phyloP scores from a whole-genome alignment of 2,888 invertebrate genomes.

The Polietes domitor region DNA sequence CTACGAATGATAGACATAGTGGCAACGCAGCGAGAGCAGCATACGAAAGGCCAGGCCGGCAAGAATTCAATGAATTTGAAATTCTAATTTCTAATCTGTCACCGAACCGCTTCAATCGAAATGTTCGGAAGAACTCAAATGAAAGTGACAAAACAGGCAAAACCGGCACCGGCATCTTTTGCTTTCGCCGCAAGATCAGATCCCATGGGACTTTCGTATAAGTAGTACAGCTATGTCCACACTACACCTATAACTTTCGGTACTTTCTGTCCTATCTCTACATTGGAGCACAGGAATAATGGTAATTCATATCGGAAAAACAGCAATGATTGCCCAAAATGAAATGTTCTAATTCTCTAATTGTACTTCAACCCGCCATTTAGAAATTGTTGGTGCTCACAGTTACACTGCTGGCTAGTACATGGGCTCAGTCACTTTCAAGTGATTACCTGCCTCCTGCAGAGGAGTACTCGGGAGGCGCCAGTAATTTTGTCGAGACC shows the following conservation, averaged over 20 bases:
- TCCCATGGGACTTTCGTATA: slow-evolving; percentile 23
- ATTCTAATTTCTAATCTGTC: not conserved
- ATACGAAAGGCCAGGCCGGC: not conserved
- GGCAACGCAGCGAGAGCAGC: not conserved
- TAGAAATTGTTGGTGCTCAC: slow-evolving; percentile 58
- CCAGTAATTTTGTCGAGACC: slow-evolving; percentile 46
- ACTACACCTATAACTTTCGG: slow-evolving; percentile 4
- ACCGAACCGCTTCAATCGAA: not conserved
- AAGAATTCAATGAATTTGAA: slow-evolving; percentile 1
- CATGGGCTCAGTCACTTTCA: slow-evolving; percentile 40
- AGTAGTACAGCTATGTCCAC: slow-evolving; percentile 18
- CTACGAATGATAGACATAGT: slow-evolving; percentile 29
- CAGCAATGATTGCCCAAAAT: not conserved
- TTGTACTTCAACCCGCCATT: not conserved
- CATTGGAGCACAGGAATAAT: slow-evolving; percentile 32
- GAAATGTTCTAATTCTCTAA: not conserved
- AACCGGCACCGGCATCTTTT: slow-evolving; percentile 30
- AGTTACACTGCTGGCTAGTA: slow-evolving; percentile 42
- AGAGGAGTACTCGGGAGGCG: slow-evolving; percentile 51
- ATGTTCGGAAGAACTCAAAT: slow-evolving; percentile 4
- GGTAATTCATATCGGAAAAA: slow-evolving; percentile 51
- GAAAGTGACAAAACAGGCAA: slow-evolving; percentile 33
- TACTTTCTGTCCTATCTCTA: slow-evolving; percentile 28
- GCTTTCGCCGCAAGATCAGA: not conserved
- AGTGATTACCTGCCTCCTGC: slow-evolving; percentile 62